Base-by-base conservation (phyloP, 2,888 invertebrate genomes). In the Drosophila yooni region DNA sequence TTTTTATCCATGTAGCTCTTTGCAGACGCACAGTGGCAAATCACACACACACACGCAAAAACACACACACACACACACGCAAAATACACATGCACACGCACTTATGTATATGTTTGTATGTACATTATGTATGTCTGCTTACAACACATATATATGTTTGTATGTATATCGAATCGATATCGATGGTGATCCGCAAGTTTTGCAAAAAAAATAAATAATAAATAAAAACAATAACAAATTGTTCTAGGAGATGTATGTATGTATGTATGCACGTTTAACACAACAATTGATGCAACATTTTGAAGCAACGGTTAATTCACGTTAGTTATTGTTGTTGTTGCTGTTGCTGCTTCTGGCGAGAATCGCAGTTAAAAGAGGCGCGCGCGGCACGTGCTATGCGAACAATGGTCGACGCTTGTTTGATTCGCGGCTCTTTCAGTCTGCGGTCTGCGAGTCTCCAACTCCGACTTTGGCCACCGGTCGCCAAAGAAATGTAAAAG, bases 321-420 rank as follows among this genome's bases (percentile, higher is more conserved):
- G 70, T 58, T 51, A 52, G 43, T 53, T 76, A 51, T 60, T 65
- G 46, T 46, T 46, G 46, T 6, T 59, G 31, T 38, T 56, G 40
- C 7, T 54, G 27, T 54, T 34, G 25, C 58, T 48, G 2, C 36
- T 53, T 33, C 40, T 58, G 25, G 36, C 56, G 46, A 62, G 64
- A 72, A 72, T 59, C 46, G 34, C 31, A 48, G 64, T 54, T 62
- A 38, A 75, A 59, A 72, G 53, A 76, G 38, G 40, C 66, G 70
- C 74, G 78, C 79, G 75, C 74, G 82, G 84, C 91, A 91, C 92
- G 92, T 93, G 93, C 91, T 88, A 82, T 85, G 89, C 90, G 88
- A 92, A 92, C 93, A 92, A 92, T 92, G 91, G 91, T 91, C 92
- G 89, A 81, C 81, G 81, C 88, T 81, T 89, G 84, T 92, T 92